These are phyloP conservation scores for Platichthys flesus DNA, from an alignment of 2,113 vertebrate species.

Conservation along the genomic window DNA sequence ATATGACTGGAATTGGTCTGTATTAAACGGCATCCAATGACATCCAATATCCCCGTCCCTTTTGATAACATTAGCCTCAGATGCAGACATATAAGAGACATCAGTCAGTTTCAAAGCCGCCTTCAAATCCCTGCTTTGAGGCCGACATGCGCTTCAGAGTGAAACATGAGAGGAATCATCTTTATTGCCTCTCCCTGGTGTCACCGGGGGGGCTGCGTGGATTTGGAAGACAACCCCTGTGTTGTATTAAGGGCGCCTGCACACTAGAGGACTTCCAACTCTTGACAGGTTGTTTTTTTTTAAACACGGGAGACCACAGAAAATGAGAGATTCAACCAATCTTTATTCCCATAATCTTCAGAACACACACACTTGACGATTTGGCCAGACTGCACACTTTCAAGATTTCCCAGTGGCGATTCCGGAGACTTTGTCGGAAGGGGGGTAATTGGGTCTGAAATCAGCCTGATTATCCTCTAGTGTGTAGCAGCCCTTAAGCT, in stretches of 20 bases:
- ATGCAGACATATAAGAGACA: conserved; percentile 53
- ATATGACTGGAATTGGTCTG: conserved; percentile 25
- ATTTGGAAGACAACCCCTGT: conserved; percentile 52
- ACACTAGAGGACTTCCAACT: too few species aligned
- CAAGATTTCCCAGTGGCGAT: too few species aligned
- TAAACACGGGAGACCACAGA: too few species aligned
- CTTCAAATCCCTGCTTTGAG: conserved; percentile 39
- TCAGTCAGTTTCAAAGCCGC: conserved; percentile 39
- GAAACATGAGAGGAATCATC: conserved; percentile 58
- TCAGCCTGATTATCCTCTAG: too few species aligned
- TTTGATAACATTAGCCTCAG: conserved; percentile 36
- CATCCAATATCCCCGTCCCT: conserved; percentile 34
- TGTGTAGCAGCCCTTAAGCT: conserved; percentile 2
- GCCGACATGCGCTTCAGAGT: conserved; percentile 20
- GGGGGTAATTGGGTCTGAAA: too few species aligned
- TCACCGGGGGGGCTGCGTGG: conserved; percentile 19
- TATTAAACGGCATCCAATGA: conserved; percentile 38
- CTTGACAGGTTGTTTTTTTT: too few species aligned
- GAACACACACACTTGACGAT: too few species aligned
- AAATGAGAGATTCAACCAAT: too few species aligned
- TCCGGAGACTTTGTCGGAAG: too few species aligned
- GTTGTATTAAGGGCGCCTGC: conserved; percentile 29
- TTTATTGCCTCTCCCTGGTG: conserved; percentile 7
- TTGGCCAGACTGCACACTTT: too few species aligned
- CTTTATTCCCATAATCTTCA: too few species aligned